Evolutionary conservation across 2,797 vertebrate genomes (phyloP).

Genomic region (Mus caroli): DNA sequence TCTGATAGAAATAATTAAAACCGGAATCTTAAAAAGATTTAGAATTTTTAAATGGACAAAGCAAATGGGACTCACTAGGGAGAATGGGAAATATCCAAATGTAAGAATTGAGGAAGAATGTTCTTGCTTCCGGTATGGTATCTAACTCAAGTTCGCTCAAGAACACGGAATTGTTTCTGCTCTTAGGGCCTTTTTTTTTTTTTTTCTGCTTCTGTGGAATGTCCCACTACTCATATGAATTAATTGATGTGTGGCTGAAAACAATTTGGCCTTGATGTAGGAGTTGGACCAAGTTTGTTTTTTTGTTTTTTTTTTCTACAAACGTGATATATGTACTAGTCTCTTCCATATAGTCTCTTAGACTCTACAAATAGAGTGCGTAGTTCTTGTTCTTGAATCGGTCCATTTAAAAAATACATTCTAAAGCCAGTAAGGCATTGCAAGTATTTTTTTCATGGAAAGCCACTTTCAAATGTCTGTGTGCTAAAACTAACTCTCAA

Average conservation of each 20-base stretch:
- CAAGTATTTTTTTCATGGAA: not conserved
- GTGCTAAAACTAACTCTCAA: not conserved
- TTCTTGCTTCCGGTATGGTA: not conserved
- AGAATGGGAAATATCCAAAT: constrained; percentile 15
- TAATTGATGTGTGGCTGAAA: not conserved
- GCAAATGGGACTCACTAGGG: constrained; percentile 8
- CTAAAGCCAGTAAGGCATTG: constrained; percentile 8
- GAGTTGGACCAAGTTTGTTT: not conserved
- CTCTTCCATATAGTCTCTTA: not conserved
- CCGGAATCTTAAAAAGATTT: constrained; percentile 33
- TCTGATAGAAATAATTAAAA: constrained; percentile 70
- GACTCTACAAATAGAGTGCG: not conserved
- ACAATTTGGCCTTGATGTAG: not conserved
- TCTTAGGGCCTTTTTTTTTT: not conserved
- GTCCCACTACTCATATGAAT: not conserved
- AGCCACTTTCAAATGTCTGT: not conserved
- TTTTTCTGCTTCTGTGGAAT: not conserved
- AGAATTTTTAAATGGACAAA: constrained; percentile 44
- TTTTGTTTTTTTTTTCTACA: not conserved
- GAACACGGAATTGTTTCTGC: not conserved
- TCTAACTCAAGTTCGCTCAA: not conserved
- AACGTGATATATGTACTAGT: not conserved
- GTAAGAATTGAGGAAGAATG: not conserved
- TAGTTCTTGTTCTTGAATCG: not conserved
- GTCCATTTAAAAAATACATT: not conserved